These are phyloP conservation scores for Cacatua alba DNA, from an alignment of 2,113 vertebrate species.

Conservation along the genomic window DNA sequence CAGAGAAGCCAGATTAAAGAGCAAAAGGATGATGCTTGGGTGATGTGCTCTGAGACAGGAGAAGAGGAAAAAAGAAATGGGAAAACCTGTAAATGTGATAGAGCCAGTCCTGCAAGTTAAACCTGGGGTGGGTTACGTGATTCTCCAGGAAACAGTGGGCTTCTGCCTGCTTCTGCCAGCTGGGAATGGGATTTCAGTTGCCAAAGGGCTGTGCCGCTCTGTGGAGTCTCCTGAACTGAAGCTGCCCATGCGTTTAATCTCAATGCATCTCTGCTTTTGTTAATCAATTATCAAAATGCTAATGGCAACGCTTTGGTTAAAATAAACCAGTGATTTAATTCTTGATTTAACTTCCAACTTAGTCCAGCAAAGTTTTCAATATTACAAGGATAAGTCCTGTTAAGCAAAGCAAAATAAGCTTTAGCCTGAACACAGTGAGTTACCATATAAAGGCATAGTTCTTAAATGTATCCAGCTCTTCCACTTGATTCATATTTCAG, in stretches of 20 bases:
- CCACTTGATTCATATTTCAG: conserved; percentile 36
- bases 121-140: fast-evolving
- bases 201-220: fast-evolving
- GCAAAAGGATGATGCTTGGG: not conserved
- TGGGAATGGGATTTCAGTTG: not conserved
- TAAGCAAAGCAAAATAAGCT: conserved; percentile 44
- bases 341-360: conserved; percentile 10
- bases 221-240: not conserved
- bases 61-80: not conserved
- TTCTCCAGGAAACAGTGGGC: not conserved
- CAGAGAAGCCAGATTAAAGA: not conserved
- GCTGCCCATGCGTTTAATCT: not conserved
- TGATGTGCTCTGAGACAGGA: not conserved
- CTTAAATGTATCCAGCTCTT: conserved; percentile 16
- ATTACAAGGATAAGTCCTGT: conserved; percentile 12
- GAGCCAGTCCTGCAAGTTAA: not conserved
- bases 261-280: not conserved
- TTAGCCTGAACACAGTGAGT: conserved; percentile 20
- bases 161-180: not conserved
- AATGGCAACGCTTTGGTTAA: not conserved
- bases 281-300: not conserved
- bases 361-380: not conserved
- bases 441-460: conserved; percentile 34
- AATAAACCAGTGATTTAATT: conserved; percentile 49
- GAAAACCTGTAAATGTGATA: not conserved